These are phyloP conservation scores for Cerastis rubricosa DNA, from an alignment of 2,888 invertebrate genomes.

Conservation along the genomic window DNA sequence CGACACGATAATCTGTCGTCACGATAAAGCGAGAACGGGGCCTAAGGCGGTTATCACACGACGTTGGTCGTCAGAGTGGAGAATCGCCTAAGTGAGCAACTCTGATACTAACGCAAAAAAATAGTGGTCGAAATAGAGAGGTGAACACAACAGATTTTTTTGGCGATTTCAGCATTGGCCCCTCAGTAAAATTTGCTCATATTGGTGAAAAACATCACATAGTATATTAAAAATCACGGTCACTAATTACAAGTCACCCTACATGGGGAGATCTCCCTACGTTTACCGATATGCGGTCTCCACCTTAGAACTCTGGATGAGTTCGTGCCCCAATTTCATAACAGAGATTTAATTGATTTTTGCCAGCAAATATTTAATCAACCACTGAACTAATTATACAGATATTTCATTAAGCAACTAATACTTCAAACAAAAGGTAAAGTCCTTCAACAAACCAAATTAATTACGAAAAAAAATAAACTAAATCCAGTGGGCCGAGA, in stretches of 20 bases:
- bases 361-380: constrained; percentile 16
- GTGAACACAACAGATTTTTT: too few species aligned
- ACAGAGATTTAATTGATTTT: constrained; percentile 7
- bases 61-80: too few species aligned
- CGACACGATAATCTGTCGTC: too few species aligned
- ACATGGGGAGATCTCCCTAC: not conserved
- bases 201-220: not conserved
- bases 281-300: constrained; percentile 9
- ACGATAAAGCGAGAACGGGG: too few species aligned
- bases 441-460: constrained; percentile 9
- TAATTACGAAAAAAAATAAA: constrained; percentile 33
- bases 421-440: constrained; percentile 15
- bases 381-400: not conserved
- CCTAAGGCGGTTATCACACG: too few species aligned
- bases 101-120: too few species aligned
- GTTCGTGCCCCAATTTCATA: not conserved
- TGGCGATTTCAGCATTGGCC: not conserved
- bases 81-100: too few species aligned
- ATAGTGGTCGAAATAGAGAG: too few species aligned
- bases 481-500: constrained; percentile 54
- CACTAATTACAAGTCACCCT: not conserved
- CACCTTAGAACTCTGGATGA: too few species aligned
- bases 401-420: constrained; percentile 23
- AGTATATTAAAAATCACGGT: not conserved
- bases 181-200: not conserved